A percentile compares a stretch with the other conserved stretches of the same genome.
These are phyloP conservation scores for Oryzias curvinotus DNA, from an alignment of 2,113 vertebrate species.

Conservation along the genomic window DNA sequence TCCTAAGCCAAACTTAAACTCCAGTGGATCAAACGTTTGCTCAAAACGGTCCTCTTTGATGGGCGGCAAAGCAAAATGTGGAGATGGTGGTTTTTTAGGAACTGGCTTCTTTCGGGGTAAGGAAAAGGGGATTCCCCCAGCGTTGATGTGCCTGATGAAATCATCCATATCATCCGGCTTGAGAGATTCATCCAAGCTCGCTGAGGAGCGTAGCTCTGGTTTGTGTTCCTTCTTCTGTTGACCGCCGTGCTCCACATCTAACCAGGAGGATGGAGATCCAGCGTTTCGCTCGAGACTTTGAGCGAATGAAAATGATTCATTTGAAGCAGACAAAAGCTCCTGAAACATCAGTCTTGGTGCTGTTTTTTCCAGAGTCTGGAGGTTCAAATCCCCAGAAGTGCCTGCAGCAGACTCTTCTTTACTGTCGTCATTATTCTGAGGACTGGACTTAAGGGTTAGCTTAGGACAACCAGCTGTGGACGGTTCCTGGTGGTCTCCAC, in stretches of 20 bases:
- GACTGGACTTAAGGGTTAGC: not conserved
- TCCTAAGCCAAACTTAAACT: slow-evolving; percentile 88
- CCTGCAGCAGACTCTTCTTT: slow-evolving; percentile 7
- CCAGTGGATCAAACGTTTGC: slow-evolving; percentile 84
- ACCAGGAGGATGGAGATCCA: slow-evolving; percentile 61
- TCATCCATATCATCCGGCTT: slow-evolving; percentile 84
- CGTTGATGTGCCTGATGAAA: slow-evolving; percentile 89
- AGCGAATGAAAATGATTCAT: slow-evolving; percentile 16
- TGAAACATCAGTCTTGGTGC: slow-evolving; percentile 3
- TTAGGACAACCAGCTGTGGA: not conserved
- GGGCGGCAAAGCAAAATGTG: slow-evolving; percentile 86
- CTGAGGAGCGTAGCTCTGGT: slow-evolving; percentile 64
- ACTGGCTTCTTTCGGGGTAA: slow-evolving; percentile 86
- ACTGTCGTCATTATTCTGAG: not conserved
- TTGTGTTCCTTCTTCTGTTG: slow-evolving; percentile 54
- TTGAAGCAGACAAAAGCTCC: slow-evolving; percentile 14
- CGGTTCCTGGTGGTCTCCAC: slow-evolving; percentile 10
- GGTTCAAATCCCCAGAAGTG: not conserved
- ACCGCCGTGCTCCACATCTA: slow-evolving; percentile 69
- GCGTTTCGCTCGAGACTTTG: slow-evolving; percentile 36
- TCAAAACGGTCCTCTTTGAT: slow-evolving; percentile 91
- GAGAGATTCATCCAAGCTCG: slow-evolving; percentile 76
- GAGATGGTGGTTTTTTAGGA: slow-evolving; percentile 77
- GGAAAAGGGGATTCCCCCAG: slow-evolving; percentile 82
- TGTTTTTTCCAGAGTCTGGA: slow-evolving; percentile 11